phyloP scores from a whole-genome alignment of 2,797 vertebrate species.

The Phylloscopus collybita region DNA sequence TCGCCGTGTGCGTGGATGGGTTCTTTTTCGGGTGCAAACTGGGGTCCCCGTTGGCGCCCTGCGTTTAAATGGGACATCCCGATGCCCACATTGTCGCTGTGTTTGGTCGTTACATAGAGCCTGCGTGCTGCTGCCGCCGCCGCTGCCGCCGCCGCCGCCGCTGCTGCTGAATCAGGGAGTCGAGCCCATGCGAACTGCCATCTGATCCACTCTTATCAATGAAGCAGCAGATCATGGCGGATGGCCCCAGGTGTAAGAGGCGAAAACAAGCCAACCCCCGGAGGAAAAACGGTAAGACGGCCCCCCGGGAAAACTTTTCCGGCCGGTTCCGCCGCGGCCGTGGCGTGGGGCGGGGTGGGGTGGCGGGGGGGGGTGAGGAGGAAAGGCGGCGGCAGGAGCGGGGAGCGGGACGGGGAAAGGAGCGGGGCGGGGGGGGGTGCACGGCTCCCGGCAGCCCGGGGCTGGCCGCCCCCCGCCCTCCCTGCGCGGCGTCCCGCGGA shows the following conservation, averaged over 20 bases:
- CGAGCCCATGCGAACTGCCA: slow-evolving; percentile 96
- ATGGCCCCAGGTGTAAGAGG: slow-evolving; percentile 94
- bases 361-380: not conserved
- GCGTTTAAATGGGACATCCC: slow-evolving; percentile 81
- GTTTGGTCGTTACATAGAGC: slow-evolving; percentile 90
- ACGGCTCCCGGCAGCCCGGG: not conserved
- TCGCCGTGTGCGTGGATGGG: slow-evolving; percentile 72
- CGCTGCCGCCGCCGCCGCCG: not conserved
- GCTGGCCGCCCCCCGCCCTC: not conserved
- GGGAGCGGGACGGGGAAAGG: not conserved
- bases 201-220: slow-evolving; percentile 98
- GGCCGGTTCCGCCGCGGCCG: not conserved
- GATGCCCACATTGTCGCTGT: slow-evolving; percentile 85
- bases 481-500: not conserved
- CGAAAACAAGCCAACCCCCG: slow-evolving; percentile 99
- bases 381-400: not conserved
- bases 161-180: slow-evolving; percentile 85
- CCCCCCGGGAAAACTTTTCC: slow-evolving; percentile 71
- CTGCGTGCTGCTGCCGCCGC: slow-evolving; percentile 73
- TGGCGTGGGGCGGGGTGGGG: too few species aligned
- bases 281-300: slow-evolving; percentile 96
- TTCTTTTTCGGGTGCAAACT: slow-evolving; percentile 65
- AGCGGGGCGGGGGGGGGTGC: not conserved
- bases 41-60: slow-evolving; percentile 79
- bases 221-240: slow-evolving; percentile 97